Base-by-base conservation (phyloP, 2,888 invertebrate genomes). In the Drosophila longiperda region DNA sequence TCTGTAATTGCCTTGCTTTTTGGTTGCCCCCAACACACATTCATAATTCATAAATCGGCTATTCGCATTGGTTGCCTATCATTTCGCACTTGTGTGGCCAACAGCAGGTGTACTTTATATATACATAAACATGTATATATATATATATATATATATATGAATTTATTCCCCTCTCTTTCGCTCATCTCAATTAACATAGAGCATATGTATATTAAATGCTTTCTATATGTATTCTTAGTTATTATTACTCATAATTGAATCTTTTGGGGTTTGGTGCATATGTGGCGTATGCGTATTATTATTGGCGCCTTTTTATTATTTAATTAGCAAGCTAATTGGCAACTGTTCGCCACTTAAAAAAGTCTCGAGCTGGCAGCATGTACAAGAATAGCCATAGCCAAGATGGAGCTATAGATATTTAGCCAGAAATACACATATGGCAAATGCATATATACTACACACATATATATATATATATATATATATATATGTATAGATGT, bases 291-390 rank as follows among this genome's bases (percentile, higher is more conserved):
- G 84, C 84, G 82, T 81, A 83, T 83, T 81, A 83, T 82, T 67
- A 70, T 66, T 77, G 83, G 84, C 85, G 78, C 68, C 61, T 87
- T 87, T 86, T 86, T 86, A 90, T 86, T 86, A 86, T 86, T 89
- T 90, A 90, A 86, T 86, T 90, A 87, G 91, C 90, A 82, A 89
- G 86, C 87, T 90, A 87, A 87, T 87, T 87, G 91, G 91, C 89
- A 67, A 76, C 42, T 66, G 66, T 66, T 58, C 55, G 45, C 54
- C 69, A 80, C 80, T 61, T 57, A 73, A 53, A 73, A 62, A 73
- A 40, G 55, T 38, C 26, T 15, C 29, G 83, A 71, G 80, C 80
- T 71, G 71, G 23, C 49, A 42, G 64, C 60, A 38, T 66, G 60
- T 71, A 68, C 82, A 48, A 81, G 79, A 82, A 82, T 82, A 82